A percentile compares a stretch with the other conserved stretches of the same genome.
Evolutionary conservation across 2,113 vertebrate species (phyloP).

Genomic region (Genyomyrus donnyi): DNA sequence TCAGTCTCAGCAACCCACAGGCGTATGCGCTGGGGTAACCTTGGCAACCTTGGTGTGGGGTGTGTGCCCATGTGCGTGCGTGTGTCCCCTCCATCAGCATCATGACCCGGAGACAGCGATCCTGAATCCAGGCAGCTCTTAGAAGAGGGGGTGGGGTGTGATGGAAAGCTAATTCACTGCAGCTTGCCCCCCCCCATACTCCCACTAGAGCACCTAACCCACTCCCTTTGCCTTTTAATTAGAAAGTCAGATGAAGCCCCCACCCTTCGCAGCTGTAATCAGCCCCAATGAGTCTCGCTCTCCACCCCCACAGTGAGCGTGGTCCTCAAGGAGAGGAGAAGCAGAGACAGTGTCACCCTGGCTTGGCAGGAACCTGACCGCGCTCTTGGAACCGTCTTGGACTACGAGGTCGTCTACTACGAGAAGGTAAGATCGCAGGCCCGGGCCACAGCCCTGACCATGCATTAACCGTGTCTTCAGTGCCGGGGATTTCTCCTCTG

Average conservation of each 20-base stretch:
- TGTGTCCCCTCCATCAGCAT: not conserved
- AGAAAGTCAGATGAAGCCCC: conserved; percentile 9
- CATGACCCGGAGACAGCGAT: not conserved
- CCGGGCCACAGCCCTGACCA: conserved; percentile 1
- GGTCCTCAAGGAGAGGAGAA: conserved; percentile 69
- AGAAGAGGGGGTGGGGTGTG: not conserved
- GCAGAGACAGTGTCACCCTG: conserved; percentile 73
- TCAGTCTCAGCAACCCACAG: not conserved
- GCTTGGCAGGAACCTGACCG: conserved; percentile 10
- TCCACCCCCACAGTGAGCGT: conserved; percentile 58
- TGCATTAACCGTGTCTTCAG: conserved; percentile 23
- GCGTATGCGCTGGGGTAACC: not conserved
- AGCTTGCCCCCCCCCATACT: not conserved
- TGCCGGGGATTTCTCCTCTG: not conserved
- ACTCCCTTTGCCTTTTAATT: conserved; percentile 12
- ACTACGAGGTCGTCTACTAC: conserved; percentile 75
- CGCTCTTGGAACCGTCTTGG: conserved; percentile 61
- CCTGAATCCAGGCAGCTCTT: not conserved
- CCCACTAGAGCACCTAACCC: not conserved
- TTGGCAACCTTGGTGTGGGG: not conserved
- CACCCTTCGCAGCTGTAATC: conserved; percentile 10
- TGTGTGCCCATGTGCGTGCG: not conserved
- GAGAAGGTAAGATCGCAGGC: conserved; percentile 59
- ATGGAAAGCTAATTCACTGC: not conserved
- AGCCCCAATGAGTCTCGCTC: not conserved